phyloP scores from a whole-genome alignment of 2,113 vertebrate species.

The Nycticebus coucang region DNA sequence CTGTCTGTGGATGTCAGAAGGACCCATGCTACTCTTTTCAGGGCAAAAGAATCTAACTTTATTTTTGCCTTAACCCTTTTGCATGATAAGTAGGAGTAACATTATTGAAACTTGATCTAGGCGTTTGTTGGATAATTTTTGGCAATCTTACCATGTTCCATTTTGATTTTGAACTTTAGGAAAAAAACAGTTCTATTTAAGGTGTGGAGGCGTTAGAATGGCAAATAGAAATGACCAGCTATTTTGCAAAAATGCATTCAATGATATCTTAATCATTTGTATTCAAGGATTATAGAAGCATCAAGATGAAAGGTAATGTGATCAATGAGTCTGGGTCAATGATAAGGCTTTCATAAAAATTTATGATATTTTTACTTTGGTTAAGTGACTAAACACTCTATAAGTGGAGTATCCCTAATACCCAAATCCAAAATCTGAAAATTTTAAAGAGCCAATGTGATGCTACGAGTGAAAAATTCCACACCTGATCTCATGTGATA shows the following conservation, averaged over 20 bases:
- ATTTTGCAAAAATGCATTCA: neutral
- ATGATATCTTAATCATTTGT: neutral
- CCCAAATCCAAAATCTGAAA: neutral
- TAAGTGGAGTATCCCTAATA: neutral
- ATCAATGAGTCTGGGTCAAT: neutral
- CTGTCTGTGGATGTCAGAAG: conserved; percentile 91
- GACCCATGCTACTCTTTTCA: conserved; percentile 92
- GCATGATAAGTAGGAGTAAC: conserved; percentile 85
- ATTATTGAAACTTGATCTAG: neutral
- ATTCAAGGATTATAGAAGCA: neutral
- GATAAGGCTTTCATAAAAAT: neutral
- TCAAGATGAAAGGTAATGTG: neutral
- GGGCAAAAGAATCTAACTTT: conserved; percentile 94
- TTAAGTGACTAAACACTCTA: neutral
- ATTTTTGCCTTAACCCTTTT: conserved; percentile 89
- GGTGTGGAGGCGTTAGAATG: neutral
- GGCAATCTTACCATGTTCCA: neutral
- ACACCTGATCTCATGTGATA: neutral
- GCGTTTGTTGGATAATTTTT: neutral
- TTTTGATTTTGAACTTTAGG: conserved; percentile 39
- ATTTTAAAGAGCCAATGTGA: neutral
- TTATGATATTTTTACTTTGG: neutral
- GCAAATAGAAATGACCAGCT: neutral
- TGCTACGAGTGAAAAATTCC: neutral
- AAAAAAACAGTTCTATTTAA: conserved; percentile 12